Evolutionary conservation across 2,113 vertebrate species (phyloP).

Genomic region (Silurus meridionalis): DNA sequence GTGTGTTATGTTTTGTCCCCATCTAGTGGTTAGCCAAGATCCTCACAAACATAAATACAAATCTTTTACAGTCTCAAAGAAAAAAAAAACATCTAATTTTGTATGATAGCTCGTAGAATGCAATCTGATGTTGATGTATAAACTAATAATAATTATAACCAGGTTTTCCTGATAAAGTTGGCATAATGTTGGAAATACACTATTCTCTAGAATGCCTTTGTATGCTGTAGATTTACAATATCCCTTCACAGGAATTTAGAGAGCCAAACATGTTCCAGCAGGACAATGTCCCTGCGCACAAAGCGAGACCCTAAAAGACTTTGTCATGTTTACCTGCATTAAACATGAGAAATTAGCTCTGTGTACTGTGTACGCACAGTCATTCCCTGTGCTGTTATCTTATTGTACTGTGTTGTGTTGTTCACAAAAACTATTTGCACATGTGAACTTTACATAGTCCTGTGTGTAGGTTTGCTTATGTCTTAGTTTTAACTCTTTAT

Average conservation of each 20-base stretch:
- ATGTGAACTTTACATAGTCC: too few relatives aligned
- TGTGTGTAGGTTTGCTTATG: too few relatives aligned
- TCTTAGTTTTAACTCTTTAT: too few relatives aligned
- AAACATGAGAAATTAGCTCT: too few relatives aligned
- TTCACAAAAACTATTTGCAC: too few relatives aligned
- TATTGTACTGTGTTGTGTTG: too few relatives aligned
- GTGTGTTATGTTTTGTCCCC: constrained; percentile 39
- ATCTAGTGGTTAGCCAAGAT: constrained; percentile 34
- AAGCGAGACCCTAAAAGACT: neutral
- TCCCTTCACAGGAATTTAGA: neutral
- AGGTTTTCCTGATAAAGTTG: neutral
- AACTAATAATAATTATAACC: neutral
- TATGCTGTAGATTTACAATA: neutral
- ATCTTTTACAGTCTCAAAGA: neutral
- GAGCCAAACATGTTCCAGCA: neutral
- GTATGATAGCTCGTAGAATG: neutral
- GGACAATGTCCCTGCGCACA: neutral
- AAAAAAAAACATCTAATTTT: neutral
- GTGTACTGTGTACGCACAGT: too few relatives aligned
- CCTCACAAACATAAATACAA: neutral
- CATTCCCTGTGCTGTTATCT: too few relatives aligned
- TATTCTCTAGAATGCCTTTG: neutral
- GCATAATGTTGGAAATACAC: neutral
- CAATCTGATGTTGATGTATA: neutral
- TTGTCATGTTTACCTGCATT: neutral